Evolutionary conservation across 2,113 vertebrate species (phyloP), one percentile per base, ranked within the genome.

Genomic region (Sylvia atricapilla): DNA sequence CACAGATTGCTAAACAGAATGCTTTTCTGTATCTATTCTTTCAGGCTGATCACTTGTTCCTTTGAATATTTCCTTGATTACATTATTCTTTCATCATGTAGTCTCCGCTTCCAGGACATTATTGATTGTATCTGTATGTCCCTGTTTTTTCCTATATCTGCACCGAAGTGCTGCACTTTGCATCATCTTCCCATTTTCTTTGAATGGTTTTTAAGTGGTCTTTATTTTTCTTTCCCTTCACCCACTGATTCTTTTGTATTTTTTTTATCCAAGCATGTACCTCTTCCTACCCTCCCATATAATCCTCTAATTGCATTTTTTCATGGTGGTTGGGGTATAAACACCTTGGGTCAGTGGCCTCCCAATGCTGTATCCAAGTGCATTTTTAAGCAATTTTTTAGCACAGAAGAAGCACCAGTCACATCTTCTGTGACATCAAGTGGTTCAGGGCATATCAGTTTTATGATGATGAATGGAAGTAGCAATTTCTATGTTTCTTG

Each of bases 61-160:
- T 70, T 58, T 91, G 68, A 84, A 44, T 89, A 59, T 81, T 91
- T 77, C 35, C 30, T 47, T 81, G 86, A 96, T 87, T 90, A 55
- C 64, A 30, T 86, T 92, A 59, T 66, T 89, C 56, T 92, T 77
- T 73, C 68, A 80, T 28, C 37, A 39, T 23, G 25, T 58, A 53
- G 20, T 59, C 27, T 89, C 47, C 89, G 20, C 19, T 77, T 89
- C 41, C 68, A 56, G 17, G 41, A 23, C 16, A 79, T 23, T 50
- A 33, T 80, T 58, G n/a, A 70, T 66, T 50, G 41, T 35, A 62
- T 13, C 41, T 84, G 1, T 70, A 23, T n/a, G 28, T n/a, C 18
- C 23, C 22, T 49, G 9, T 19, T 85, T 82, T n/a, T 77, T 66
- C 17, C 19, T 47, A 1, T 41, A 37, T 44, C 33, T 76, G 13